Conservation (phyloP, 2,113 vertebrate genomes). For the Cottus gobio region DNA sequence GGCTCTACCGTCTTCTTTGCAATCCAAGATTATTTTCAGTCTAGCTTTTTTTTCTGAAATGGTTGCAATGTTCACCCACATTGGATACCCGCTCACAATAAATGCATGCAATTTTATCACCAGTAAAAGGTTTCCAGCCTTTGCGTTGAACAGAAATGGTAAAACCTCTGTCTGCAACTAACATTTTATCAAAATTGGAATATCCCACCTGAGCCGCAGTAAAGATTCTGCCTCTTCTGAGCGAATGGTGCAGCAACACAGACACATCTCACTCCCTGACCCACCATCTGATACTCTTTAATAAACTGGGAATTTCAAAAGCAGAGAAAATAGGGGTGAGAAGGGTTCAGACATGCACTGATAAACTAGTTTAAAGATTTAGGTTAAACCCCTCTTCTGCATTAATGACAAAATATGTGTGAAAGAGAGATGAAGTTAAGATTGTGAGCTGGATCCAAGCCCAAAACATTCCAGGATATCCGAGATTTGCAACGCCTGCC, state of each 20-base stretch:
- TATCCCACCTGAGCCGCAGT: background rate
- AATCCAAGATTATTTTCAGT: background rate
- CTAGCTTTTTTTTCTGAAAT: background rate
- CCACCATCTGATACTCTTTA: background rate
- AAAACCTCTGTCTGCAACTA: background rate
- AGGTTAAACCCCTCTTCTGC: slow-evolving; percentile 2
- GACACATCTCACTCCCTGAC: background rate
- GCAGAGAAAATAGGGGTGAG: background rate
- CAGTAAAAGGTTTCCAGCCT: background rate
- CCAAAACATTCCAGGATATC: background rate
- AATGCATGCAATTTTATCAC: slow-evolving; percentile 19
- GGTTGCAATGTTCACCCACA: background rate
- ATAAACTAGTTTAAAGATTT: background rate
- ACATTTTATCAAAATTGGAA: slow-evolving; percentile 25
- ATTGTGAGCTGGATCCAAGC: background rate
- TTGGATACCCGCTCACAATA: background rate
- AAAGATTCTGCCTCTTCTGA: background rate
- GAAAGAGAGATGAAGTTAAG: slow-evolving; percentile 22
- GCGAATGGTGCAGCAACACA: background rate
- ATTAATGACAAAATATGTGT: slow-evolving; percentile 6
- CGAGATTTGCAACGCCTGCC: background rate
- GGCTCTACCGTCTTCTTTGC: background rate
- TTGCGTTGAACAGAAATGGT: slow-evolving; percentile 1
- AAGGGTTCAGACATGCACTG: background rate
- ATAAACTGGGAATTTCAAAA: slow-evolving; percentile 16